Conservation (phyloP, 2,113 vertebrate species). For the Eidolon helvum region DNA sequence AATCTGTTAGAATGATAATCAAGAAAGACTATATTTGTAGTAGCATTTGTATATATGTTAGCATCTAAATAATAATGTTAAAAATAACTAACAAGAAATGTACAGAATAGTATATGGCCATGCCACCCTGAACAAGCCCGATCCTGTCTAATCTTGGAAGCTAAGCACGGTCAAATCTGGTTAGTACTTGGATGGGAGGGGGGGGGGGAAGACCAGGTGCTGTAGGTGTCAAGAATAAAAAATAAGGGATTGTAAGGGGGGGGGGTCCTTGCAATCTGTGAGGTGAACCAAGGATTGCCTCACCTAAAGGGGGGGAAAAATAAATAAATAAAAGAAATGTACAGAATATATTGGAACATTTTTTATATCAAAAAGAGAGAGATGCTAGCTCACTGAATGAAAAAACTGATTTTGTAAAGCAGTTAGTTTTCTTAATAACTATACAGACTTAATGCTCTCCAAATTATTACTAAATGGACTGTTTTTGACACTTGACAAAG, state of each 20-base stretch:
- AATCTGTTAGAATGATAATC: neutral
- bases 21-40: neutral
- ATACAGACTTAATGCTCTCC: neutral
- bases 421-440: neutral
- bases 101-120: neutral
- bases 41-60: neutral
- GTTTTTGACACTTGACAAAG: neutral
- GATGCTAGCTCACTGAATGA: neutral
- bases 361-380: neutral
- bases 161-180: no score
- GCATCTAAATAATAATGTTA: neutral
- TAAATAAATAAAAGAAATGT: neutral
- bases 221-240: no score
- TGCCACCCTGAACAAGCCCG: no score
- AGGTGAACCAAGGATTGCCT: no score
- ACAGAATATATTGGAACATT: neutral
- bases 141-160: no score
- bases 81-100: neutral
- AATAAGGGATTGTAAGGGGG: no score
- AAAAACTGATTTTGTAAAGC: neutral
- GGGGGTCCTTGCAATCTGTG: no score
- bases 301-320: no score
- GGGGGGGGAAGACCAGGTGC: no score
- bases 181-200: no score
- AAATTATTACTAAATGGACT: neutral